A percentile compares a stretch with the other conserved stretches of the same genome.
Evolutionary conservation across 2,113 vertebrate species (phyloP).

Genomic region (Ochotona princeps): DNA sequence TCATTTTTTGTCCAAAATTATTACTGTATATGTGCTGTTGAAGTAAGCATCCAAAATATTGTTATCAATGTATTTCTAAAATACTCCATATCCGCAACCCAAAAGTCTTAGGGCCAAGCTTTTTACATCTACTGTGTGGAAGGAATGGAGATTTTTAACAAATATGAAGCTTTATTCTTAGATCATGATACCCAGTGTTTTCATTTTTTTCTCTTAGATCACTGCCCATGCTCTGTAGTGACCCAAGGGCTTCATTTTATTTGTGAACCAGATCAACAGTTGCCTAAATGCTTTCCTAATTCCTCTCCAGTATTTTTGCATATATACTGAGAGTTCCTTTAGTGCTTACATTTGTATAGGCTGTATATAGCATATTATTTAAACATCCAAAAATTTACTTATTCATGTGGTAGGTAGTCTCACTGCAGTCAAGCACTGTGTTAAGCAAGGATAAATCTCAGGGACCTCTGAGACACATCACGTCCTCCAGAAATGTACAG

Average conservation of each 20-base stretch:
- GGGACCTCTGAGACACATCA: neutral
- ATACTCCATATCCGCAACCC: neutral
- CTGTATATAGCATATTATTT: neutral
- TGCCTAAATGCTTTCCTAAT: neutral
- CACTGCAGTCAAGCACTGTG: neutral
- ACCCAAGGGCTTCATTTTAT: neutral
- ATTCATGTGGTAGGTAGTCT: neutral
- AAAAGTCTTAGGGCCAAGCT: neutral
- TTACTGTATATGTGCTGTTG: neutral
- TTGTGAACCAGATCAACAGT: neutral
- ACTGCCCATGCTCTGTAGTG: neutral
- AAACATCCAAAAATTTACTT: constrained; percentile 13
- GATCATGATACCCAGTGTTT: neutral
- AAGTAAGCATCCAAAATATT: too few species aligned
- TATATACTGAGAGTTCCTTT: neutral
- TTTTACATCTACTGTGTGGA: neutral
- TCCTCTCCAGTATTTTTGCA: neutral
- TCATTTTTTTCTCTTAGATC: neutral
- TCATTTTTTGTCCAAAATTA: neutral
- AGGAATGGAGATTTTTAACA: neutral
- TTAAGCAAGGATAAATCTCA: neutral
- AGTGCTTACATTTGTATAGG: neutral
- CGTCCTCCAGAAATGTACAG: constrained; percentile 13
- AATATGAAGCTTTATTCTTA: neutral
- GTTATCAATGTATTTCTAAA: neutral